Conservation (phyloP, 2,797 vertebrate species). For the Anabas testudineus region DNA sequence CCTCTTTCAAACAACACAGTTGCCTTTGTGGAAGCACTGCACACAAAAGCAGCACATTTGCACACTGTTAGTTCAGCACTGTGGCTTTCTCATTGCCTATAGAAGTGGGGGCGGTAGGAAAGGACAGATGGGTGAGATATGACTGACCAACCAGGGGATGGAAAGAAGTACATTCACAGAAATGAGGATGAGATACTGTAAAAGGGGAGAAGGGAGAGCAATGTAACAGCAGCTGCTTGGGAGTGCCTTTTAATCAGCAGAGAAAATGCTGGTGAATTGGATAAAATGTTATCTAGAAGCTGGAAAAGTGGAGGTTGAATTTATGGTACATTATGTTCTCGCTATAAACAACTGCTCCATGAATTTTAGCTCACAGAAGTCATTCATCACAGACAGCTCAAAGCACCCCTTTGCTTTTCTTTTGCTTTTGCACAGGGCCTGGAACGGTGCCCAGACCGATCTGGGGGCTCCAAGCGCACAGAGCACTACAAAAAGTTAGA, state of each 20-base stretch:
- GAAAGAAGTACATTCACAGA: slow-evolving; percentile 35
- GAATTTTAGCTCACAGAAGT: slow-evolving; percentile 63
- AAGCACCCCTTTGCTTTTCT: slow-evolving; percentile 48
- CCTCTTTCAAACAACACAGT: slow-evolving; percentile 2
- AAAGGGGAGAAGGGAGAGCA: slow-evolving; percentile 27
- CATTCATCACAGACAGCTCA: slow-evolving; percentile 71
- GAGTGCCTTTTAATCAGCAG: slow-evolving; percentile 82
- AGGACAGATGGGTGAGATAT: slow-evolving; percentile 49
- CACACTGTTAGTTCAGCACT: slow-evolving; percentile 1
- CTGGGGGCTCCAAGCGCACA: slow-evolving; percentile 34
- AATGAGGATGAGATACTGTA: slow-evolving; percentile 37
- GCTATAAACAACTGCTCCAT: slow-evolving; percentile 71
- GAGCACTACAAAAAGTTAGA: slow-evolving; percentile 30
- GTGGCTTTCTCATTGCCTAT: slow-evolving; percentile 14
- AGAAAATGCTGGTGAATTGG: slow-evolving; percentile 72
- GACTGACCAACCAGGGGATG: slow-evolving; percentile 45
- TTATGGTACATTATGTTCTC: slow-evolving; percentile 81
- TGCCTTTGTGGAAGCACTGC: slow-evolving; percentile 9
- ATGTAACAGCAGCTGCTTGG: slow-evolving; percentile 47
- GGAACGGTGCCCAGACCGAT: slow-evolving; percentile 62
- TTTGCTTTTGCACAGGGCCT: slow-evolving; percentile 42
- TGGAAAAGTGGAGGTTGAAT: slow-evolving; percentile 77
- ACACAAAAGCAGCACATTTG: slow-evolving; percentile 33
- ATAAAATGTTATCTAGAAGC: slow-evolving; percentile 77
- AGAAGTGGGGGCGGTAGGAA: slow-evolving; percentile 20